A percentile compares a stretch with the other conserved stretches of the same genome.
Conservation (phyloP, 2,797 vertebrate species). For the Poecilia wingei region DNA sequence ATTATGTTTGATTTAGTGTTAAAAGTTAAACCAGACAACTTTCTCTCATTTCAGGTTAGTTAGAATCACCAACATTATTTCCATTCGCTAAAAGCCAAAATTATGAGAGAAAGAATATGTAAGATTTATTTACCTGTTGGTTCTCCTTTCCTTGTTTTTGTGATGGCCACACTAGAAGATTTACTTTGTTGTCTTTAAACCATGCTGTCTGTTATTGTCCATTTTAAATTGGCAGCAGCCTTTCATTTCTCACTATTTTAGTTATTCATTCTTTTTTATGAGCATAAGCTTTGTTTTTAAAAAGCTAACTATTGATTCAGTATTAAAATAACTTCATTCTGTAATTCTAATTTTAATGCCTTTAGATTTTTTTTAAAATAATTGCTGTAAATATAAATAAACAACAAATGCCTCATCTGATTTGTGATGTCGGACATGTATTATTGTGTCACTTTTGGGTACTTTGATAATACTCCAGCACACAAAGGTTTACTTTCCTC, state of each 20-base stretch:
- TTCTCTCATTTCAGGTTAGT: background rate
- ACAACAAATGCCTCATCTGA: background rate
- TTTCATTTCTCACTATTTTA: no score
- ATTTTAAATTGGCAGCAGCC: no score
- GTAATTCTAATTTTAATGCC: background rate
- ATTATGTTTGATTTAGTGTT: conserved; percentile 39
- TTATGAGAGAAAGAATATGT: background rate
- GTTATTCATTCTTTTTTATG: no score
- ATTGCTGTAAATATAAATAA: background rate
- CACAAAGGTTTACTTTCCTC: background rate
- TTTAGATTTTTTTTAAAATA: background rate
- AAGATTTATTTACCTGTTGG: background rate
- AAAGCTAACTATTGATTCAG: no score
- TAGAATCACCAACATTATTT: background rate
- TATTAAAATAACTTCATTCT: background rate
- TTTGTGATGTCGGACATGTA: no score
- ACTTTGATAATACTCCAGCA: background rate
- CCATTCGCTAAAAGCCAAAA: background rate
- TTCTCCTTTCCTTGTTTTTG: no score
- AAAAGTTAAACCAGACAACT: background rate
- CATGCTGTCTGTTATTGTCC: no score
- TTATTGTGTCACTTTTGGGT: no score
- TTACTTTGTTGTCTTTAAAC: no score
- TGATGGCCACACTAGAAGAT: no score
- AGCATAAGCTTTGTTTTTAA: no score